Evolutionary conservation across 2,113 vertebrate species (phyloP), one percentile per base, ranked within the genome.

Genomic region (Lepus timidus): DNA sequence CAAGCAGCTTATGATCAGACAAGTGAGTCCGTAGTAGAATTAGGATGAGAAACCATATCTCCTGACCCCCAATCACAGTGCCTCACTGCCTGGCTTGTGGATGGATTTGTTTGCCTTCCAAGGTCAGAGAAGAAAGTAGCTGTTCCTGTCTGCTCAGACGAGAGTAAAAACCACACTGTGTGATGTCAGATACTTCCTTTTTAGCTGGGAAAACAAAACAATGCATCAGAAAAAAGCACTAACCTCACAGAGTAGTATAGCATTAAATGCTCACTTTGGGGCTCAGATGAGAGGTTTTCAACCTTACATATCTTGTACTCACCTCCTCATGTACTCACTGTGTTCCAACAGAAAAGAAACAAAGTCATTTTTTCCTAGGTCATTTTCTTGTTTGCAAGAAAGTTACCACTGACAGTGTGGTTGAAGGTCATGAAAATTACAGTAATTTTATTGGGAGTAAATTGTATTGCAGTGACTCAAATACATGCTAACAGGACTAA

Each of bases 351-450:
- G 73, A 85, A 91, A 51, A 92, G n/a, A 95, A 95, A 91, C n/a
- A 71, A 83, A 90, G 82, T 84, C n/a, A 27, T 2, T 93, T 90
- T 94, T 88, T 87, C 79, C 78, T 55, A 55, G 23, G 16, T 85
- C 49, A 70, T 94, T 95, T 96, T 84, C 64, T 96, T 94, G 31
- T 94, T 94, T 89, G 93, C 3, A 94, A 29, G 31, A 94, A 65
- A 91, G 27, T 93, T 94, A 85, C 88, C 64, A 88, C 89, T 86
- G 90, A 84, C 49, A 94, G 22, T 95, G 39, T 85, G 27, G 16
- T 73, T 88, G 44, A 92, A 96, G 64, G 58, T 85, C 55, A 94
- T 93, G 90, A 94, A 89, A 90, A n/a, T 84, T 84, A 90, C 22
- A 81, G 17, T 93, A 80, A 88, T 95, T n/a, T 92, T 89, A 85